Percentiles rank a stretch among this genome's conserved stretches.
Conservation (phyloP, 1,140 invertebrate species). For the Heterodera schachtii region DNA sequence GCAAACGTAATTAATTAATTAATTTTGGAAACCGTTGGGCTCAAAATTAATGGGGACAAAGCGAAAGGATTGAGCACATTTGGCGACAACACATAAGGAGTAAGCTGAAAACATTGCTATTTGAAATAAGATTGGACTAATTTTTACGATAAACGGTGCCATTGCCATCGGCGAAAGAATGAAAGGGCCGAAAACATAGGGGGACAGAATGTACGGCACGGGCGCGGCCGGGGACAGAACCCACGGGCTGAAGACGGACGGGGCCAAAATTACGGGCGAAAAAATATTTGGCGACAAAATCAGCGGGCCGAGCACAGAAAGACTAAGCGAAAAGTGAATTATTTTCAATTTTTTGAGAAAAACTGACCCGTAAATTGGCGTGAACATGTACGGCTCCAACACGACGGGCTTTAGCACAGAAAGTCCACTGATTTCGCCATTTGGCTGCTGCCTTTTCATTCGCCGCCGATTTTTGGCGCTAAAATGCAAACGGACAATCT, state of each 20-base stretch:
- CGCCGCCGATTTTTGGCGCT: constrained; percentile 9
- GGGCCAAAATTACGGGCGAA: constrained; percentile 47
- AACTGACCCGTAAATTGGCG: constrained; percentile 51
- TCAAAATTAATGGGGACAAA: constrained; percentile 50
- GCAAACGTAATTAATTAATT: constrained; percentile 34
- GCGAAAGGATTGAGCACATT: constrained; percentile 61
- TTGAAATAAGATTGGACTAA: background rate
- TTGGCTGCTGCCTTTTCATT: constrained; percentile 1
- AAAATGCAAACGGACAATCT: background rate
- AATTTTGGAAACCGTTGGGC: constrained; percentile 44
- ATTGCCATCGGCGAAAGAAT: constrained; percentile 54
- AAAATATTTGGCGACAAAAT: constrained; percentile 57
- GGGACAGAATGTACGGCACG: constrained; percentile 43
- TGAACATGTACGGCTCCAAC: constrained; percentile 61
- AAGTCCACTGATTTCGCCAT: constrained; percentile 5
- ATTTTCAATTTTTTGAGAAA: background rate
- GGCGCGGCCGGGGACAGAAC: constrained; percentile 45
- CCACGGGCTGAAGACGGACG: constrained; percentile 42
- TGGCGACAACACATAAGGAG: constrained; percentile 56
- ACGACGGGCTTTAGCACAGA: constrained; percentile 39
- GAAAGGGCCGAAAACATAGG: constrained; percentile 39
- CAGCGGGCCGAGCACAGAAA: constrained; percentile 46
- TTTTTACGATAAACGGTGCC: constrained; percentile 58
- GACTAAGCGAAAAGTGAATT: background rate
- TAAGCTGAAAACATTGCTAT: constrained; percentile 25